Conservation (phyloP, 2,797 vertebrate species). For the Myripristis murdjan region DNA sequence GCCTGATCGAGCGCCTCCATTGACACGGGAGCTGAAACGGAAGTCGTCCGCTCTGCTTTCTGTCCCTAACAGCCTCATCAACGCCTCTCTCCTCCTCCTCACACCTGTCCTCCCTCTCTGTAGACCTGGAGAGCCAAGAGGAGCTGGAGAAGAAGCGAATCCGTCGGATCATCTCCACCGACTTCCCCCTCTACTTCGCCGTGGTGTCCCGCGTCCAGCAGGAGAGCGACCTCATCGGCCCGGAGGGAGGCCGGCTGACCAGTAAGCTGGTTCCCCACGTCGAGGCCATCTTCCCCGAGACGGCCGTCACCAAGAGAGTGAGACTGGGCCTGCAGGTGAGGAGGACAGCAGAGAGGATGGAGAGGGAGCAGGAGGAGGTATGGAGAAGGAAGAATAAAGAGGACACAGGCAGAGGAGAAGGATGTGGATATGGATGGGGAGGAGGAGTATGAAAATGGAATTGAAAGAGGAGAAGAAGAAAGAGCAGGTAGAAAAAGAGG, state of each 20-base stretch:
- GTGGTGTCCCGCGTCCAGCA: slow-evolving; percentile 96
- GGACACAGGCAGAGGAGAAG: not conserved
- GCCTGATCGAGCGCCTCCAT: too few relatives aligned
- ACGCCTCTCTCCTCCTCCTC: too few relatives aligned
- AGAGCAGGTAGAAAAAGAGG: not conserved
- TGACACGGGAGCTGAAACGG: too few relatives aligned
- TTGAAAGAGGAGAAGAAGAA: not conserved
- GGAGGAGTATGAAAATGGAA: too few relatives aligned
- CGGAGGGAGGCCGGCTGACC: slow-evolving; percentile 92
- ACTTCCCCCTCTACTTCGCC: slow-evolving; percentile 98
- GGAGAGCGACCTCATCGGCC: slow-evolving; percentile 94
- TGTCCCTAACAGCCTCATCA: too few relatives aligned
- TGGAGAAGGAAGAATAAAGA: not conserved
- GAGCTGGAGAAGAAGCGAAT: slow-evolving; percentile 97
- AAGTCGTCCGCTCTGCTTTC: too few relatives aligned
- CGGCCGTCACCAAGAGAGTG: slow-evolving; percentile 95
- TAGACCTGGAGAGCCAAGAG: slow-evolving; percentile 95
- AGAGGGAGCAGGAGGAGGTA: too few relatives aligned
- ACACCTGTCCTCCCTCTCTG: not conserved
- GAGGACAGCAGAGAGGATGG: not conserved
- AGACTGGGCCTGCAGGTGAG: slow-evolving; percentile 95
- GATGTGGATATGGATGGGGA: too few relatives aligned
- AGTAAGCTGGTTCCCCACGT: slow-evolving; percentile 94
- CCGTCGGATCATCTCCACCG: slow-evolving; percentile 95
- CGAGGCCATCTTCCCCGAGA: slow-evolving; percentile 95